A percentile compares a stretch with the other conserved stretches of the same genome.
These are phyloP conservation scores for Ctena decussata DNA, from an alignment of 2,888 invertebrate species.

Conservation along the genomic window DNA sequence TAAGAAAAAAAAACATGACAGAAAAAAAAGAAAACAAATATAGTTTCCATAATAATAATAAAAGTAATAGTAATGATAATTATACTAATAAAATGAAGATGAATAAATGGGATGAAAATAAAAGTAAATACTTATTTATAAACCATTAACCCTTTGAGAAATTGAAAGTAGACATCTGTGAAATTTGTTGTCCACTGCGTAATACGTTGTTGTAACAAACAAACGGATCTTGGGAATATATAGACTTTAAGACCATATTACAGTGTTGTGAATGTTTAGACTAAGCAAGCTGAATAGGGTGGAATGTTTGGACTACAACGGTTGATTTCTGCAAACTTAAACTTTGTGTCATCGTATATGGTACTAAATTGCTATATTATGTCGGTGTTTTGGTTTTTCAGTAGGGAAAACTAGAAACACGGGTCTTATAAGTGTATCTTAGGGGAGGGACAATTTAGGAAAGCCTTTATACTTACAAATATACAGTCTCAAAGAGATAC, in stretches of 20 bases:
- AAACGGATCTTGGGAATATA: background rate
- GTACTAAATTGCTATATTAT: conserved; percentile 66
- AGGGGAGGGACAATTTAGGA: background rate
- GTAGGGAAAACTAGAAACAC: background rate
- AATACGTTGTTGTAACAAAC: background rate
- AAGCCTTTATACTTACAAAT: background rate
- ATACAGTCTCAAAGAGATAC: too few species aligned
- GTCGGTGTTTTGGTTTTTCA: conserved; percentile 33
- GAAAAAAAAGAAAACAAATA: too few species aligned
- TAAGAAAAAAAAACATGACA: too few species aligned
- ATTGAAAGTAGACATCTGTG: too few species aligned
- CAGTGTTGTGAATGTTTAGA: background rate
- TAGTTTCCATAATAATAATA: too few species aligned
- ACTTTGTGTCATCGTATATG: conserved; percentile 48
- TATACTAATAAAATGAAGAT: too few species aligned
- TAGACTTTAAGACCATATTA: background rate
- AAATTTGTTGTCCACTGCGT: too few species aligned
- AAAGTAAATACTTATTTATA: too few species aligned
- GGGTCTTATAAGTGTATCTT: background rate
- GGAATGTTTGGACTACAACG: conserved; percentile 68
- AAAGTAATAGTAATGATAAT: too few species aligned
- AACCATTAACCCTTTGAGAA: too few species aligned
- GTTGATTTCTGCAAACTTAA: conserved; percentile 65
- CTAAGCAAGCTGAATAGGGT: conserved; percentile 38
- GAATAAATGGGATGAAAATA: too few species aligned